Evolutionary conservation across 2,888 invertebrate genomes (phyloP), one percentile per base, ranked within the genome.

Genomic region (Lamproptera curius): DNA sequence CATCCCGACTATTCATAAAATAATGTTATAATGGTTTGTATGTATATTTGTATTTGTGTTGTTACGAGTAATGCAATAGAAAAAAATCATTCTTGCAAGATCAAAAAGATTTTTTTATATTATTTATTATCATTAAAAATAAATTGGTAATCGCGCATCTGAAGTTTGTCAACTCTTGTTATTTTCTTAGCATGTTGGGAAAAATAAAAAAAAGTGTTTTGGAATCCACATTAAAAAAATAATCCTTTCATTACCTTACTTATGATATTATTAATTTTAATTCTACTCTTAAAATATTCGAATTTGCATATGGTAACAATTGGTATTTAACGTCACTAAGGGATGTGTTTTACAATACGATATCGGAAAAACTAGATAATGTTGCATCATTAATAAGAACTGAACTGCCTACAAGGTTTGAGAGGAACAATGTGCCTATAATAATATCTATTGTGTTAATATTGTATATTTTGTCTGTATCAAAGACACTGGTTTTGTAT

Each of bases 361-460:
- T 28, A 28, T 28, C 9, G 28, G 9, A 10, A 28, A 23, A 23
- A 28, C n/a, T 28, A 28, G 10, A 31, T 13, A 9, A 11, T 31
- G n/a, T 9, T 31, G 31, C 11, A 31, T 11, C 9, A n/a, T n/a
- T 11, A 16, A 5, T 26, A 40, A n/a, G n/a, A 28, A n/a, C 15
- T 16, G 28, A 9, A 43, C 11, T 11, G 42, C 42, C 34, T 38
- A 23, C 38, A 53, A 51, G 20, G 52, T 57, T 57, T 54, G 45
- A 46, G 48, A 51, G 53, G 50, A 49, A 54, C 50, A 50, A 56
- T 41, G 57, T 58, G 59, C 55, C 58, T 58, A 53, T 53, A 53
- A 28, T 39, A 9, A 39, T 40, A 36, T 14, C 28, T 33, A 6
- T 40, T 41, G 36, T 53, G 46, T 52, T 53, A 42, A 49, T 50